A percentile compares a stretch with the other conserved stretches of the same genome.
These are phyloP conservation scores for Lagopus muta DNA, from an alignment of 2,113 vertebrate species.

Conservation along the genomic window DNA sequence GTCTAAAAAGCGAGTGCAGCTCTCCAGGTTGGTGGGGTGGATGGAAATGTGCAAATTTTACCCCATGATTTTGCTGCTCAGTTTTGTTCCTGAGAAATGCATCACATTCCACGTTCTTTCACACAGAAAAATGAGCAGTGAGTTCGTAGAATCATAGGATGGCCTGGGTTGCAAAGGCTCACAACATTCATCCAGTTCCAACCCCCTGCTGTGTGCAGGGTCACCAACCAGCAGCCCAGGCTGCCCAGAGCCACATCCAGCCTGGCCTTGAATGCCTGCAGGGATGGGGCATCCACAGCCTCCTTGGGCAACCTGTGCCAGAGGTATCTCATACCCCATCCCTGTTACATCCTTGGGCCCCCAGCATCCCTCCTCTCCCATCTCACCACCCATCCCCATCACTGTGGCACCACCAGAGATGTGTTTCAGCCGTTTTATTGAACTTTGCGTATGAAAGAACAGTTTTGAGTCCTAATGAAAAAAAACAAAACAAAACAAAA, in stretches of 20 bases:
- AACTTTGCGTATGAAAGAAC: constrained; percentile 54
- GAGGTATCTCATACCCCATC: background rate
- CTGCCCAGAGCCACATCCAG: too few species aligned
- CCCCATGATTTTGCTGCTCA: background rate
- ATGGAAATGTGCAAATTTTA: background rate
- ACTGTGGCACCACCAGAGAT: background rate
- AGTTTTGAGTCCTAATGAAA: constrained; percentile 50
- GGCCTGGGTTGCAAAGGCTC: too few species aligned
- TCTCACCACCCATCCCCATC: rapidly evolving
- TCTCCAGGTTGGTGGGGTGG: background rate
- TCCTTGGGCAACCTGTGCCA: too few species aligned
- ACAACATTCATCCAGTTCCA: too few species aligned
- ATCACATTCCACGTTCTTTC: background rate
- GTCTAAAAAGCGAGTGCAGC: background rate
- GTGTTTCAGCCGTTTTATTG: constrained; percentile 53
- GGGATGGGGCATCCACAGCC: too few species aligned
- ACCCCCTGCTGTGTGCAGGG: too few species aligned
- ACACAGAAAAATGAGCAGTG: background rate
- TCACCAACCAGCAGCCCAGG: too few species aligned
- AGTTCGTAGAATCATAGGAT: background rate
- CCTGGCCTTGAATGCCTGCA: too few species aligned
- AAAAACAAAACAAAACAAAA: background rate
- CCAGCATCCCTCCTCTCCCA: rapidly evolving
- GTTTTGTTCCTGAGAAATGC: background rate
- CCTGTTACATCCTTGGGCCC: background rate